These are phyloP conservation scores for Nycticorax nycticorax DNA, from an alignment of 2,113 vertebrate species.

Conservation along the genomic window DNA sequence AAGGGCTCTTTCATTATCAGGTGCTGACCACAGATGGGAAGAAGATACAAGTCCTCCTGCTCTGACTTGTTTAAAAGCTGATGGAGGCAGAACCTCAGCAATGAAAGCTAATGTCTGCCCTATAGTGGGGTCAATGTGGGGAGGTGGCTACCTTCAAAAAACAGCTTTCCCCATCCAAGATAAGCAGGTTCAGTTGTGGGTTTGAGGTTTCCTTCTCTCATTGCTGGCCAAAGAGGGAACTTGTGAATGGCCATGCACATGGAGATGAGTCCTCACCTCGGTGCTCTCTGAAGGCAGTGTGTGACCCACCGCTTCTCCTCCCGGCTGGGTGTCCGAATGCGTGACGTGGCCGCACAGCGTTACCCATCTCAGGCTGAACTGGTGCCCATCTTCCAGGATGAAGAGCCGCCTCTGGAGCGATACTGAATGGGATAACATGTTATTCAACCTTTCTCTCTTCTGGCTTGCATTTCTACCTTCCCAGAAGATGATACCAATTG, in stretches of 20 bases:
- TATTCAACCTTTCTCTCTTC: background rate
- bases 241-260: rapidly evolving
- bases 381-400: background rate
- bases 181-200: background rate
- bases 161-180: background rate
- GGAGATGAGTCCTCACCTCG: background rate
- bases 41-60: background rate
- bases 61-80: background rate
- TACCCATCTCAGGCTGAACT: background rate
- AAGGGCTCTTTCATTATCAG: background rate
- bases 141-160: background rate
- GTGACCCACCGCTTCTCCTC: background rate
- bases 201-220: background rate
- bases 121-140: too few species aligned
- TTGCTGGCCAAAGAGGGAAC: background rate
- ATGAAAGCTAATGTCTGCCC: background rate
- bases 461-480: background rate
- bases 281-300: too few species aligned
- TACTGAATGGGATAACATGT: background rate
- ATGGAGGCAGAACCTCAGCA: background rate
- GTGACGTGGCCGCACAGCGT: rapidly evolving
- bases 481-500: background rate
- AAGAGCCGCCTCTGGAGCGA: background rate
- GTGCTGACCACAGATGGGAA: background rate
- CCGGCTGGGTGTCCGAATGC: too few species aligned